These are phyloP conservation scores for Myiotriccus ornatus DNA, from an alignment of 2,797 vertebrate species.

Conservation along the genomic window DNA sequence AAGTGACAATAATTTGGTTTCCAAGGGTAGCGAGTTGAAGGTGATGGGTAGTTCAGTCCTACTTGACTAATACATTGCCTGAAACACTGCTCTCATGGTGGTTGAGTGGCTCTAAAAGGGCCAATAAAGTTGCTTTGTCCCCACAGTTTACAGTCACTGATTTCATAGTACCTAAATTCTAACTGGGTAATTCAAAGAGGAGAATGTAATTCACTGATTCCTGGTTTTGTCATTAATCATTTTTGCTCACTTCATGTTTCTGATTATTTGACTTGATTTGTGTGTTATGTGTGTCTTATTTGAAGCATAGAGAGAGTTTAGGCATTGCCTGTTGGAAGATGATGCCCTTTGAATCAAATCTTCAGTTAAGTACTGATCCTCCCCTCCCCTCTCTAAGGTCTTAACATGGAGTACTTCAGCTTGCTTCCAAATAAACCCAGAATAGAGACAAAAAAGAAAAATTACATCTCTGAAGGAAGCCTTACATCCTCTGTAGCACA, in stretches of 20 bases:
- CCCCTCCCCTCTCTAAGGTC: not conserved
- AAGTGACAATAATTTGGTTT: slow-evolving; percentile 6
- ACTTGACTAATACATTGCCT: not conserved
- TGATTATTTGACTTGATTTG: not conserved
- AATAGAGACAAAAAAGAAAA: not conserved
- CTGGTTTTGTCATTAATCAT: not conserved
- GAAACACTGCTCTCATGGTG: not conserved
- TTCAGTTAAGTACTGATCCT: not conserved
- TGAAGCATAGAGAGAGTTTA: not conserved
- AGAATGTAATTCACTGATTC: not conserved
- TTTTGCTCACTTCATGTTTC: not conserved
- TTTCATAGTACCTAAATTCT: not conserved
- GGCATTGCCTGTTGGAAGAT: not conserved
- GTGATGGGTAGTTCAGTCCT: not conserved
- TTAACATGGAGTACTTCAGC: not conserved
- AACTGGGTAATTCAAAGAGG: not conserved
- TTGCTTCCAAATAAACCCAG: not conserved
- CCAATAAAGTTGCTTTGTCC: not conserved
- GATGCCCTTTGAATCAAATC: not conserved
- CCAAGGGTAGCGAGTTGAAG: not conserved
- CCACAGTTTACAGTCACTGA: not conserved
- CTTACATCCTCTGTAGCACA: not conserved
- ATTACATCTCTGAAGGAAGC: not conserved
- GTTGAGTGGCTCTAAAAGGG: not conserved
- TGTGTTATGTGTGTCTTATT: not conserved